A percentile compares a stretch with the other conserved stretches of the same genome.
Conservation (phyloP, 2,797 vertebrate species). For the Rhodeus uyekii region DNA sequence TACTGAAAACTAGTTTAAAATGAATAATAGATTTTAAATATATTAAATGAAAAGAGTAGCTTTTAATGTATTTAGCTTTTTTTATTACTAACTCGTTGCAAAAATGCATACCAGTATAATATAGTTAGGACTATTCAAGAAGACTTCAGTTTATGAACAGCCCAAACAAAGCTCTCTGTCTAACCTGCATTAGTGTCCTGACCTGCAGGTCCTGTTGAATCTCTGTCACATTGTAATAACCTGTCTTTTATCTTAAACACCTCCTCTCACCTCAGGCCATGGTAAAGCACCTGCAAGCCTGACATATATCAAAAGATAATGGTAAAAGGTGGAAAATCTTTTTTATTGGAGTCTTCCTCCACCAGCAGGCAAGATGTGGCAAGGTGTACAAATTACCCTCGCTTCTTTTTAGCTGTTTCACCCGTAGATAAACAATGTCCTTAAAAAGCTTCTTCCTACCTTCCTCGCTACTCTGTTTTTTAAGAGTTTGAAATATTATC, state of each 20-base stretch:
- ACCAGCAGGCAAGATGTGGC: conserved; percentile 67
- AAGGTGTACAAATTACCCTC: conserved; percentile 77
- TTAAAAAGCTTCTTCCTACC: conserved; percentile 57
- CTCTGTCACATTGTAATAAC: conserved; percentile 80
- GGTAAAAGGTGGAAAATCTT: conserved; percentile 77
- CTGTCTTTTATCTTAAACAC: conserved; percentile 79
- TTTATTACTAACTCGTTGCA: too few relatives aligned
- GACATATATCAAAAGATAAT: conserved; percentile 83
- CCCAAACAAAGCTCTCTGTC: conserved; percentile 41
- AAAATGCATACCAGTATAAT: neutral
- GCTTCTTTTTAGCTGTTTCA: conserved; percentile 59
- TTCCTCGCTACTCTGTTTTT: neutral
- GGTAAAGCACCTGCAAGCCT: conserved; percentile 72
- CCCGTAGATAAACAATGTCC: conserved; percentile 73
- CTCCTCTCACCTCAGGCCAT: conserved; percentile 45
- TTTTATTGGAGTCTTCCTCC: conserved; percentile 52
- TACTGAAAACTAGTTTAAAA: neutral
- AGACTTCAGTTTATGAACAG: conserved; percentile 41
- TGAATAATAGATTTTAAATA: neutral
- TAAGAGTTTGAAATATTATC: conserved; percentile 62
- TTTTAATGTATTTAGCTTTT: neutral
- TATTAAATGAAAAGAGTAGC: neutral
- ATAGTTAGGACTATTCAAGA: neutral
- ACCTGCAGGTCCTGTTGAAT: conserved; percentile 78
- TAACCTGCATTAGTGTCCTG: conserved; percentile 75